These are phyloP conservation scores for Thamnophis sirtalis DNA, from an alignment of 2,113 vertebrate species.

Conservation along the genomic window DNA sequence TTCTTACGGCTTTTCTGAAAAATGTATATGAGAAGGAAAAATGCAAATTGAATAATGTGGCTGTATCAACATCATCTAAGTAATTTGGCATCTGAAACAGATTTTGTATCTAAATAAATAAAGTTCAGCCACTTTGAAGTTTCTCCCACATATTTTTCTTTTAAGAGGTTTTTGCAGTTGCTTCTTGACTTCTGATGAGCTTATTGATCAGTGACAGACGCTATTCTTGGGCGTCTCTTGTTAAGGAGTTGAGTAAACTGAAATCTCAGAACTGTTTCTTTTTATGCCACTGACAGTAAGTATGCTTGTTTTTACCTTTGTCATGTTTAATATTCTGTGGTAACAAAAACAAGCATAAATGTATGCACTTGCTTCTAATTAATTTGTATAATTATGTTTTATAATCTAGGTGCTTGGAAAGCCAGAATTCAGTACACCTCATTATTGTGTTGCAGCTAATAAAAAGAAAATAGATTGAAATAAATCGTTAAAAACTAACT, in stretches of 20 bases:
- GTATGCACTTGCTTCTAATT: slow-evolving; percentile 72
- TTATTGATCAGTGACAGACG: slow-evolving; percentile 21
- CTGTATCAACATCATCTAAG: not conserved
- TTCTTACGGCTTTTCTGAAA: not conserved
- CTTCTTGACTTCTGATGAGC: not conserved
- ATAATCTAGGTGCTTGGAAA: slow-evolving; percentile 76
- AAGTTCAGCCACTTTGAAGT: not conserved
- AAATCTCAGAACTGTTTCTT: slow-evolving; percentile 50
- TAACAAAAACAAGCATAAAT: slow-evolving; percentile 70
- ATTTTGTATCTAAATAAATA: not conserved
- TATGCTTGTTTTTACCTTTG: slow-evolving; percentile 53
- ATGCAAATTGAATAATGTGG: not conserved
- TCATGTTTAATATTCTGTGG: slow-evolving; percentile 67
- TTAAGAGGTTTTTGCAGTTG: not conserved
- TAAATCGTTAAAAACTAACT: slow-evolving; percentile 70
- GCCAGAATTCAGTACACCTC: slow-evolving; percentile 67
- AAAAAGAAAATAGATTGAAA: slow-evolving; percentile 76
- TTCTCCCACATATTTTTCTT: not conserved
- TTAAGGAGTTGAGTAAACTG: slow-evolving; percentile 34
- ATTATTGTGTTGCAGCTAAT: slow-evolving; percentile 75
- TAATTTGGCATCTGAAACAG: not conserved
- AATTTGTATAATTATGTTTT: slow-evolving; percentile 80
- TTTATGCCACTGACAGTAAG: slow-evolving; percentile 19
- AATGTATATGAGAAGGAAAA: not conserved
- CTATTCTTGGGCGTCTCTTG: slow-evolving; percentile 43